Evolutionary conservation across 1,140 invertebrate genomes (phyloP), one percentile per base, ranked within the genome.

Genomic region (Anadara kagoshimensis): DNA sequence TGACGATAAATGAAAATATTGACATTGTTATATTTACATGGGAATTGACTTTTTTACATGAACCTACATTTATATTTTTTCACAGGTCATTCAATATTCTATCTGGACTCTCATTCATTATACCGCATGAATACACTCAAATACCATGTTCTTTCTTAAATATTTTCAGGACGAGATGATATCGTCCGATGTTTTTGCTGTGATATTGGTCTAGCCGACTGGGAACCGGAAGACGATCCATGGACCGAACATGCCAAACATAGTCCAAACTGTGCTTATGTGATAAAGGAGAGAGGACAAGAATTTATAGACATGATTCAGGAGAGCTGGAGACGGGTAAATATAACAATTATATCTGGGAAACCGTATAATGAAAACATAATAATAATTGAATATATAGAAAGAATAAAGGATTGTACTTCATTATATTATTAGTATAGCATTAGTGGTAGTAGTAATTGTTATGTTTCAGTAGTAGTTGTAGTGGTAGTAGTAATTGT

Each of bases 101-200:
- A 3, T 2, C 29, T 36, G 29, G 7, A 36, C 7, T 36, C 7
- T 36, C 7, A 3, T 36, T 36, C 2, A 7, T 36, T 36, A 3
- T 36, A 36, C 7, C 7, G 7, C 7, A 36, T 36, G 29, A 3
- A 36, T 36, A 7, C 2, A 36, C 2, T 36, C 29, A 3, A 7
- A 7, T 3, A 51, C 14, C 2, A 7, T 36, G 7, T 2, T 36
- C 11, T 36, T 2, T 36, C 2, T 36, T 3, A 3, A 3, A 36
- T 36, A 36, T 7, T 75, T 62, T 93, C 92, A 5, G 93, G 93
- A 20, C 87, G 90, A 72, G 92, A 88, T 49, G 93, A 93, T 82
- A 90, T 94, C 84, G 94, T 97, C 0, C 92, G 94, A 76, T 98
- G 96, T 89, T 94, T 93, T 10, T 97, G 93, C 91, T 96, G 95